These are phyloP conservation scores for Formica exsecta DNA, from an alignment of 1,140 invertebrate species.

Conservation along the genomic window DNA sequence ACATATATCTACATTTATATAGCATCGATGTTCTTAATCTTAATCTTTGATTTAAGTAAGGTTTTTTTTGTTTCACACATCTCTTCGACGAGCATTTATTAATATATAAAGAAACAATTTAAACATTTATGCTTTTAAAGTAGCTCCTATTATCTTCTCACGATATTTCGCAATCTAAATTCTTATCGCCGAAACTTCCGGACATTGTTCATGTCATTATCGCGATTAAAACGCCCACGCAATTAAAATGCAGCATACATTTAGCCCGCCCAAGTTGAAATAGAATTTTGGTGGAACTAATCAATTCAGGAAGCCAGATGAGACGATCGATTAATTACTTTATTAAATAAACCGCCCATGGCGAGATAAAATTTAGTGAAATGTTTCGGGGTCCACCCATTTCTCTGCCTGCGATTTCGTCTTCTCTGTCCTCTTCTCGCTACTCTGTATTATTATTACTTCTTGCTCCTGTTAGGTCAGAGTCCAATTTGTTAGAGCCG, in stretches of 20 bases:
- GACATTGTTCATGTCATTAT: conserved; percentile 68
- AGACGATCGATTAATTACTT: conserved; percentile 44
- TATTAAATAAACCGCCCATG: conserved; percentile 54
- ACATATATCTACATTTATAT: conserved; percentile 46
- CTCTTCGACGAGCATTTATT: not conserved
- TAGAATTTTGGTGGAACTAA: conserved; percentile 45
- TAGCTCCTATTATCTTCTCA: conserved; percentile 50
- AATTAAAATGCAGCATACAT: not conserved
- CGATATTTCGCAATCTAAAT: conserved; percentile 54
- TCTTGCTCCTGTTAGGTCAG: not conserved
- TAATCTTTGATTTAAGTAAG: conserved; percentile 2
- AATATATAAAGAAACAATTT: conserved; percentile 35
- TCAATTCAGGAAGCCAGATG: conserved; percentile 37
- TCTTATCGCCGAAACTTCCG: conserved; percentile 70
- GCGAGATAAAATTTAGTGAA: conserved; percentile 14
- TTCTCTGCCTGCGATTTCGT: conserved; percentile 8
- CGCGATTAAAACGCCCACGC: conserved; percentile 41
- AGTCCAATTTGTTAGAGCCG: conserved; percentile 52
- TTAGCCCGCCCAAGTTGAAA: not conserved
- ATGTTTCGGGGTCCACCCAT: not conserved
- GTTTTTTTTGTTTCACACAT: not conserved
- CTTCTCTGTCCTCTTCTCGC: not conserved
- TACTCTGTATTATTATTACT: conserved; percentile 34
- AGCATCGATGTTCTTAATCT: conserved; percentile 9
- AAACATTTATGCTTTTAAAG: conserved; percentile 56